phyloP scores from a whole-genome alignment of 1,140 invertebrate genomes.

The Eumeta japonica region DNA sequence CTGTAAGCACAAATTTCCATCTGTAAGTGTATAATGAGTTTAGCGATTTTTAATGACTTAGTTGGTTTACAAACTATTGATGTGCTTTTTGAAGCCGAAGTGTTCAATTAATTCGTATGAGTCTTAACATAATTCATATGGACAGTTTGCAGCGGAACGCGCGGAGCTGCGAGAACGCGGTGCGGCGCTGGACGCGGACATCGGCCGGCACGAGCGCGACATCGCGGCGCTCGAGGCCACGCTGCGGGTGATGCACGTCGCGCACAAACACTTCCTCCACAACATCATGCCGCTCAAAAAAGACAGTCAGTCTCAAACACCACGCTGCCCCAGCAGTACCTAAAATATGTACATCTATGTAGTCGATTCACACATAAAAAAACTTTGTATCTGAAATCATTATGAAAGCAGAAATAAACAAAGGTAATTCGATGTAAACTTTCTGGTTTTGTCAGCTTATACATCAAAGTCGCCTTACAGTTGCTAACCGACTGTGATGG shows the following conservation, averaged over 20 bases:
- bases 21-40: not conserved
- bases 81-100: not conserved
- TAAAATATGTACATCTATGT: too few species aligned
- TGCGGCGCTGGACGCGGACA: constrained; percentile 67
- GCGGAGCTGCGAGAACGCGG: constrained; percentile 67
- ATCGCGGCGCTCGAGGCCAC: constrained; percentile 75
- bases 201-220: constrained; percentile 67
- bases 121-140: too few species aligned
- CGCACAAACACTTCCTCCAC: constrained; percentile 63
- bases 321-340: too few species aligned
- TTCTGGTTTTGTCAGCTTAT: too few species aligned
- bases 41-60: not conserved
- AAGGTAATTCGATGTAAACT: too few species aligned
- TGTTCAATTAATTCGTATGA: too few species aligned
- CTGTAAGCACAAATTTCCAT: not conserved
- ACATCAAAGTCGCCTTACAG: too few species aligned
- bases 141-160: constrained; percentile 64
- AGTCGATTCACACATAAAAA: too few species aligned
- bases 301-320: constrained; percentile 35
- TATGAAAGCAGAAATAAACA: too few species aligned
- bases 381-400: too few species aligned
- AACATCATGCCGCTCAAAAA: constrained; percentile 56
- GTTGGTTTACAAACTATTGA: not conserved
- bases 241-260: constrained; percentile 65
- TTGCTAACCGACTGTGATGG: too few species aligned